Evolutionary conservation across 2,113 vertebrate genomes (phyloP).

Genomic region (Petaurus breviceps): DNA sequence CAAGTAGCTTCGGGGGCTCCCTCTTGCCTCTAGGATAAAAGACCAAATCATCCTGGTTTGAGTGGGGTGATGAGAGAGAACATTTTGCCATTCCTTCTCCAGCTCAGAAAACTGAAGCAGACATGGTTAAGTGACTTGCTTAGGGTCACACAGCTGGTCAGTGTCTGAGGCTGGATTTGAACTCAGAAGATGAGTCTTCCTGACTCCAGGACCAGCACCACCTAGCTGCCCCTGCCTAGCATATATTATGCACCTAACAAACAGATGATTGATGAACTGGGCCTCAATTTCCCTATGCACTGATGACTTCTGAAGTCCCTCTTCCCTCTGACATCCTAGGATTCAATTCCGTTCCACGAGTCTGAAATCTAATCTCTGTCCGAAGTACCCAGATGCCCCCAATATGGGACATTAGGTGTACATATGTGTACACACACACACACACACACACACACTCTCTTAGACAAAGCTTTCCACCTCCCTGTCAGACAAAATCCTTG

Average conservation of each 20-base stretch:
- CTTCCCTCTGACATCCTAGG: not conserved
- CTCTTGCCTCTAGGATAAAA: not conserved
- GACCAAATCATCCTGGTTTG: no score
- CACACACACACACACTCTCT: no score
- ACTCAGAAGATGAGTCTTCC: not conserved
- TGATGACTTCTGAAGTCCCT: not conserved
- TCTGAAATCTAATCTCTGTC: not conserved
- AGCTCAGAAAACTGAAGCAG: not conserved
- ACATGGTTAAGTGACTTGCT: not conserved
- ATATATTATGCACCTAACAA: not conserved
- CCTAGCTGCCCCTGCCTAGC: no score
- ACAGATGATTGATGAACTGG: not conserved
- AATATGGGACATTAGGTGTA: no score
- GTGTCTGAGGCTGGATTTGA: not conserved
- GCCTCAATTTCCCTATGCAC: not conserved
- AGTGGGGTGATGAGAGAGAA: no score
- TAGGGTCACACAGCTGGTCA: not conserved
- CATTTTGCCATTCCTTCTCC: not conserved
- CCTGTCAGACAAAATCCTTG: not conserved
- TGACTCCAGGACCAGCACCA: not conserved
- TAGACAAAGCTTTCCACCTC: not conserved
- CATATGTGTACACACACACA: no score
- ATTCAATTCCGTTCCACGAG: not conserved
- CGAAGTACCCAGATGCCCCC: not conserved
- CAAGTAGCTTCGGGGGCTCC: not conserved